A percentile compares a stretch with the other conserved stretches of the same genome.
Evolutionary conservation across 2,888 invertebrate species (phyloP).

Genomic region (Orthonevra nobilis): DNA sequence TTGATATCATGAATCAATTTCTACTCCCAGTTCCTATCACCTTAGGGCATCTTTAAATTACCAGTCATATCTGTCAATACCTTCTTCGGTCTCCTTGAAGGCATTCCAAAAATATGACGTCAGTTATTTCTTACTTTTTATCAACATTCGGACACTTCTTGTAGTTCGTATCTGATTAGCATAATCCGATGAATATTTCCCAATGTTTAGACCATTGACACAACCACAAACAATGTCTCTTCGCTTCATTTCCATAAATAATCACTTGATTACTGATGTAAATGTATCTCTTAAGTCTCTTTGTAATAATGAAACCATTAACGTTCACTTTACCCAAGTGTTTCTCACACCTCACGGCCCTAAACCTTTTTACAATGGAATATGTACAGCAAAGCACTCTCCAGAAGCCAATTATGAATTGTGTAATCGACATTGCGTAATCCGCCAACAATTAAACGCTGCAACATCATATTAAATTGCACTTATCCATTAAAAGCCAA

Average conservation of each 20-base stretch:
- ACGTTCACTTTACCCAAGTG: too few species aligned
- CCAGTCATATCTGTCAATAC: too few species aligned
- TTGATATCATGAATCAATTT: too few species aligned
- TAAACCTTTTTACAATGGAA: slow-evolving; percentile 16
- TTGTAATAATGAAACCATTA: slow-evolving; percentile 9
- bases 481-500: slow-evolving; percentile 2
- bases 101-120: too few species aligned
- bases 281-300: neutral
- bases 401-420: slow-evolving; percentile 30
- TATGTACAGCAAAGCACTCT: neutral
- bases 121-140: too few species aligned
- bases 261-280: neutral
- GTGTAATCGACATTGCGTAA: slow-evolving; percentile 45
- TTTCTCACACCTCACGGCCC: slow-evolving; percentile 22
- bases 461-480: slow-evolving; percentile 36
- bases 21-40: too few species aligned
- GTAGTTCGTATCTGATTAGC: too few species aligned
- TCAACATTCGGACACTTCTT: neutral
- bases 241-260: slow-evolving; percentile 1
- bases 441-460: slow-evolving; percentile 30
- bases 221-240: neutral
- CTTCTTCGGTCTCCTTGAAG: too few species aligned
- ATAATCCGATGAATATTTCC: too few species aligned
- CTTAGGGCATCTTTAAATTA: too few species aligned
- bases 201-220: too few species aligned